These are phyloP conservation scores for Labeo calbasu DNA, from an alignment of 2,797 vertebrate species.

Conservation along the genomic window DNA sequence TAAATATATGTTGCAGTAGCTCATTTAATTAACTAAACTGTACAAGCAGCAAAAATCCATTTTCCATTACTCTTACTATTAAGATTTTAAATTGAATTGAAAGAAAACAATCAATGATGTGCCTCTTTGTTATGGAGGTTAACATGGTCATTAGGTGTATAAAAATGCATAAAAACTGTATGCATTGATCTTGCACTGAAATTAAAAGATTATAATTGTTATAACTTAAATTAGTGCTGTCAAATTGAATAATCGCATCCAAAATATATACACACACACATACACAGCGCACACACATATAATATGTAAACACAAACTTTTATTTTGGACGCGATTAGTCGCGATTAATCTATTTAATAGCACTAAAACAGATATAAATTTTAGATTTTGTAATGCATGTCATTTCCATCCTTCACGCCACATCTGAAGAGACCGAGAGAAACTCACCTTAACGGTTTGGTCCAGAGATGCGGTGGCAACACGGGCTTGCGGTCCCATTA, in stretches of 20 bases:
- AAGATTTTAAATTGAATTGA: not conserved
- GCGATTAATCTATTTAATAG: too few species aligned
- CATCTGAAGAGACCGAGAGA: accelerated
- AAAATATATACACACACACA: too few species aligned
- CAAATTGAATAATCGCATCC: too few species aligned
- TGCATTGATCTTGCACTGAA: not conserved
- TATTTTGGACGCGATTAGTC: too few species aligned
- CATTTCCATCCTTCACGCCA: not conserved
- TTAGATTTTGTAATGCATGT: not conserved
- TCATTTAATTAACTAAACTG: not conserved
- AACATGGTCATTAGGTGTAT: too few species aligned
- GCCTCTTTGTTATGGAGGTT: too few species aligned
- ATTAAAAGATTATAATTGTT: too few species aligned
- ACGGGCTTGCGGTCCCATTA: conserved; percentile 88
- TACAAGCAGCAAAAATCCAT: not conserved
- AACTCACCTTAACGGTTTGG: conserved; percentile 90
- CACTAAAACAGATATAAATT: not conserved
- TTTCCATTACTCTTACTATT: not conserved
- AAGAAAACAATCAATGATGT: not conserved
- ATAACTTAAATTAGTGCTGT: too few species aligned
- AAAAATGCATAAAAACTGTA: not conserved
- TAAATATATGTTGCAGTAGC: not conserved
- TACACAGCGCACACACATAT: too few species aligned
- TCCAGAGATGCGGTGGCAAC: conserved; percentile 90
- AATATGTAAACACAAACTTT: too few species aligned